Evolutionary conservation across 2,797 vertebrate genomes (phyloP).

Genomic region (Danio jaintianensis): DNA sequence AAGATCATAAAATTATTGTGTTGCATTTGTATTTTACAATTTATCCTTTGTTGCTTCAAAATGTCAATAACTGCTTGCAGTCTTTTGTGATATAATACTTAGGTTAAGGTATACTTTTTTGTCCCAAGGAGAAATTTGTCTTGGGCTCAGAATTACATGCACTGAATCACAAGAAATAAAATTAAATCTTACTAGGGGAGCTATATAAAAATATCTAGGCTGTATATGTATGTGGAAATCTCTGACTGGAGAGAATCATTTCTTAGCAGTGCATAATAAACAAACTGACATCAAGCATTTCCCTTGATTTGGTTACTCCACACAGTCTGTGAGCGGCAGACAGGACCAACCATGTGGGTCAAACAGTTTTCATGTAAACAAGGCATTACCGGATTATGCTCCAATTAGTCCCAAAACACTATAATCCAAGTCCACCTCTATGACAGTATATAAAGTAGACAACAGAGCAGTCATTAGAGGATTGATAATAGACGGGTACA

Average conservation of each 20-base stretch:
- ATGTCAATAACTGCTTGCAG: background rate
- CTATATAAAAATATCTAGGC: background rate
- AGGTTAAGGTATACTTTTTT: too few relatives aligned
- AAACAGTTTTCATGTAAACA: conserved; percentile 29
- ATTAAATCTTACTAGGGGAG: background rate
- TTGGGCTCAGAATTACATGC: too few relatives aligned
- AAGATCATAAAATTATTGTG: background rate
- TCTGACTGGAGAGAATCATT: background rate
- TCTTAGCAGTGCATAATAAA: background rate
- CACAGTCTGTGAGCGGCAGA: background rate
- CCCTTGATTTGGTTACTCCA: background rate
- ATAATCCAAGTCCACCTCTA: conserved; percentile 32
- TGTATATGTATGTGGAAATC: background rate
- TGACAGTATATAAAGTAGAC: conserved; percentile 10
- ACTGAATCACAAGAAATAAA: too few relatives aligned
- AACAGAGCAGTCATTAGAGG: conserved; percentile 22
- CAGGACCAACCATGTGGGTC: background rate
- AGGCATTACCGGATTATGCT: conserved; percentile 38
- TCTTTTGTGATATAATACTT: background rate
- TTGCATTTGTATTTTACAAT: background rate
- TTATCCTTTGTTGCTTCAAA: background rate
- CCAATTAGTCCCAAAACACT: conserved; percentile 33
- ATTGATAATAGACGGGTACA: too few relatives aligned
- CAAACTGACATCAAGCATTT: background rate
- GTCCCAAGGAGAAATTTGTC: too few relatives aligned